Percentiles rank a stretch among this genome's conserved stretches.
Evolutionary conservation across 2,888 invertebrate genomes (phyloP).

Genomic region (Oscheius sp.): DNA sequence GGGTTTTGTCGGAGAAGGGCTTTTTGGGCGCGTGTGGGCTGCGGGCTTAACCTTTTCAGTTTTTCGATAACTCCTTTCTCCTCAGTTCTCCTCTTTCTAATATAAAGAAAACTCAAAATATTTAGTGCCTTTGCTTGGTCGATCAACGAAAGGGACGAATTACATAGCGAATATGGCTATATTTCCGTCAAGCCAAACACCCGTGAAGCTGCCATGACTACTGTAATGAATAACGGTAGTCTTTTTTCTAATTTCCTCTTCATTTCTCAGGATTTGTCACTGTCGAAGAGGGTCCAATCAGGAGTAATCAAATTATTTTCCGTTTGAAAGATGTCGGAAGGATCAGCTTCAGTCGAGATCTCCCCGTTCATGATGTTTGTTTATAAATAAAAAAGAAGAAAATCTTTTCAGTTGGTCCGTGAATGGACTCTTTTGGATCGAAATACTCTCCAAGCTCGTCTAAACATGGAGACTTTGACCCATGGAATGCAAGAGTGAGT

Average conservation of each 20-base stretch:
- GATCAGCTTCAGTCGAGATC: constrained; percentile 69
- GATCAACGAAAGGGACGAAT: constrained; percentile 67
- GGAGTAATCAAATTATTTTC: constrained; percentile 59
- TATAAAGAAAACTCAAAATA: neutral
- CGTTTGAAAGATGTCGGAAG: constrained; percentile 68
- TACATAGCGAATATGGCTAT: constrained; percentile 69
- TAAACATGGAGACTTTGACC: constrained; percentile 69
- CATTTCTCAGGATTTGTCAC: constrained; percentile 64
- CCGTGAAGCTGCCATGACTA: constrained; percentile 64
- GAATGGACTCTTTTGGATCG: constrained; percentile 68
- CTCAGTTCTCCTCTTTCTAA: neutral
- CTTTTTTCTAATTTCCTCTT: neutral
- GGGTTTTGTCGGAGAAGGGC: constrained; percentile 4
- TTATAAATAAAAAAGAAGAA: no score
- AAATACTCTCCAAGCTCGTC: constrained; percentile 61
- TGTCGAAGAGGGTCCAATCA: constrained; percentile 67
- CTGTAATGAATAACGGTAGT: constrained; percentile 69
- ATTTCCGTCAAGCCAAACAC: constrained; percentile 64
- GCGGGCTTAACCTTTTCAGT: neutral
- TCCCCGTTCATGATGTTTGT: constrained; percentile 69
- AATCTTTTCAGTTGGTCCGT: constrained; percentile 61
- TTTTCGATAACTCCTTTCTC: neutral
- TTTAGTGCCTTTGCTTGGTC: constrained; percentile 69
- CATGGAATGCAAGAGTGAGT: constrained; percentile 70
- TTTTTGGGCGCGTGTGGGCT: constrained; percentile 3